A percentile compares a stretch with the other conserved stretches of the same genome.
Conservation (phyloP, 2,797 vertebrate genomes). For the Linurgus olivaceus region DNA sequence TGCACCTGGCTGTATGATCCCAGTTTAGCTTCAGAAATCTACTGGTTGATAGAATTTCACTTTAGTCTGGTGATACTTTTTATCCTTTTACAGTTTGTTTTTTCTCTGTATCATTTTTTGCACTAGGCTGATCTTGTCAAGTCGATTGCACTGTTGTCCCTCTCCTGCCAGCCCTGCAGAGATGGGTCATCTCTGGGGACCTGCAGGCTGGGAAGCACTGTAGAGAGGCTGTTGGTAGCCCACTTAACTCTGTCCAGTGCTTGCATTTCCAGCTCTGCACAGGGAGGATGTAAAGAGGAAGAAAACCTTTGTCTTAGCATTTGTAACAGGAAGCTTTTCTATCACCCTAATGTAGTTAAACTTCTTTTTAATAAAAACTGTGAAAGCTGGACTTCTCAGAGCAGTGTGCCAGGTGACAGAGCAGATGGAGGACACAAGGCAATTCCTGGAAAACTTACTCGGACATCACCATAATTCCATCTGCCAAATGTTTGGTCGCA, state of each 20-base stretch:
- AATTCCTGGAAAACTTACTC: not conserved
- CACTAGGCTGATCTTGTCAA: slow-evolving; percentile 59
- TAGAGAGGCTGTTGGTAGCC: not conserved
- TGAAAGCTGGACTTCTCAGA: slow-evolving; percentile 36
- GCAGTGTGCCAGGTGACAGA: not conserved
- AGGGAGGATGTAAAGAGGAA: slow-evolving; percentile 15
- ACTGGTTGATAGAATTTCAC: slow-evolving; percentile 42
- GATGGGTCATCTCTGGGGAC: not conserved
- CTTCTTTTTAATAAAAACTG: slow-evolving; percentile 57
- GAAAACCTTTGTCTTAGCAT: slow-evolving; percentile 41
- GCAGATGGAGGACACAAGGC: not conserved
- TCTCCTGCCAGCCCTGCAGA: slow-evolving; percentile 17
- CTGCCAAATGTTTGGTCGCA: not conserved
- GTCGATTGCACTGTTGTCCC: slow-evolving; percentile 63
- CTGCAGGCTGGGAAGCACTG: not conserved
- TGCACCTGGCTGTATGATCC: not conserved
- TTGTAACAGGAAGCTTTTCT: slow-evolving; percentile 62
- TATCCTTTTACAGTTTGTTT: slow-evolving; percentile 20
- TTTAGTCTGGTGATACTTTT: slow-evolving; percentile 50
- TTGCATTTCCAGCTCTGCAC: slow-evolving; percentile 21
- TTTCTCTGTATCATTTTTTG: slow-evolving; percentile 40
- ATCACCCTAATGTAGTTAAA: slow-evolving; percentile 61
- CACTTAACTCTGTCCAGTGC: not conserved
- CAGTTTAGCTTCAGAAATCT: slow-evolving; percentile 15
- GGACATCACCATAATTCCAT: not conserved